A percentile compares a stretch with the other conserved stretches of the same genome.
phyloP scores from a whole-genome alignment of 2,113 vertebrate species.

The Myrmecobius fasciatus region DNA sequence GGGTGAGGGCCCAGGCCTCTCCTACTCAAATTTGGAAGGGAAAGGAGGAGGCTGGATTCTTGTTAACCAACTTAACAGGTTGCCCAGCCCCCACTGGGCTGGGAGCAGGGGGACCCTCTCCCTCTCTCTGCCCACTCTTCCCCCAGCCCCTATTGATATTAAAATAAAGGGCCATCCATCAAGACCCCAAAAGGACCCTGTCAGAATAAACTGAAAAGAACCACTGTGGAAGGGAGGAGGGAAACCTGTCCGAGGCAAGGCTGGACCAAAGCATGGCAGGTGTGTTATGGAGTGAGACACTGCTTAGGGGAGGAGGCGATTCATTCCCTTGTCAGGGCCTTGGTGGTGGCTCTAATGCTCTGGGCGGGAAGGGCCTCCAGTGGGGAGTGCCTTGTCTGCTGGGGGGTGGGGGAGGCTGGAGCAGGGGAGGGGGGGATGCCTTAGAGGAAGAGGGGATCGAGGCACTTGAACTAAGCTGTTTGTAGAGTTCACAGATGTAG shows the following conservation, averaged over 20 bases:
- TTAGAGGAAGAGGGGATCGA: accelerated
- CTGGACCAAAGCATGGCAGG: slow-evolving; percentile 85
- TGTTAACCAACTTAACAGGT: slow-evolving; percentile 88
- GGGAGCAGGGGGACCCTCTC: background rate
- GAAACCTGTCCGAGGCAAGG: slow-evolving; percentile 84
- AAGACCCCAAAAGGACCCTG: slow-evolving; percentile 81
- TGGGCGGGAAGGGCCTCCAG: background rate
- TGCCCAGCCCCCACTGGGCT: slow-evolving; percentile 14
- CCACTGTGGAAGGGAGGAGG: slow-evolving; percentile 74
- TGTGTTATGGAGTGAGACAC: slow-evolving; percentile 85
- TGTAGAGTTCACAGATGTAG: background rate
- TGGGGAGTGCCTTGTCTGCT: background rate
- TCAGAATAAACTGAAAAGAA: slow-evolving; percentile 85
- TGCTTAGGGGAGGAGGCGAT: slow-evolving; percentile 66
- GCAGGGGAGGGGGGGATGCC: background rate
- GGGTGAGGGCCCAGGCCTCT: background rate
- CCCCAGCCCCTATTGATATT: slow-evolving; percentile 87
- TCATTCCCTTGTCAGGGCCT: slow-evolving; percentile 47
- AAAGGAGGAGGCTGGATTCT: slow-evolving; percentile 75
- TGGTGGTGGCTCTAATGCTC: background rate
- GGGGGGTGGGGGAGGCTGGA: too few species aligned
- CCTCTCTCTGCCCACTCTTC: slow-evolving; percentile 68
- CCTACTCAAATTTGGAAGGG: background rate
- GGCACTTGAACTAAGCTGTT: background rate
- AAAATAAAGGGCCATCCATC: slow-evolving; percentile 89